These are phyloP conservation scores for Watsonalla cultraria DNA, from an alignment of 2,888 invertebrate species.

Conservation along the genomic window DNA sequence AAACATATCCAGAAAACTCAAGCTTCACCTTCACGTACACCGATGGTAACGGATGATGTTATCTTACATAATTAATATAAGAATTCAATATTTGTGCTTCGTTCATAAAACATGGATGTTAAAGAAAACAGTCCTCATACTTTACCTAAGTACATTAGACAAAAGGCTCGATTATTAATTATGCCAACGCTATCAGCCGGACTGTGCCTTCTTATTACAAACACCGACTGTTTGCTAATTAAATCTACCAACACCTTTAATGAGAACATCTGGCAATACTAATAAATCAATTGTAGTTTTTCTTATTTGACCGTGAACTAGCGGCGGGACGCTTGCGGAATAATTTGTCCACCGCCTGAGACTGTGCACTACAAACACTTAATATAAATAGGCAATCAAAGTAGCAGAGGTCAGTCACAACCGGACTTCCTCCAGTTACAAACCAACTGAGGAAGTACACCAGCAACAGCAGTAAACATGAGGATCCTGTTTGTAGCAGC, in stretches of 20 bases:
- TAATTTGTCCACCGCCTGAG: constrained; percentile 58
- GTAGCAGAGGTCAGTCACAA: constrained; percentile 59
- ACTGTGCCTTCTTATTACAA: neutral
- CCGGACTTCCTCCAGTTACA: constrained; percentile 57
- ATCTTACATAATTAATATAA: too few relatives aligned
- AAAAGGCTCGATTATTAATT: too few relatives aligned
- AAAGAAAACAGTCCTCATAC: too few relatives aligned
- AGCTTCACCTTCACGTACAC: too few relatives aligned
- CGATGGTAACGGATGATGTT: too few relatives aligned
- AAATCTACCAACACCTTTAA: neutral
- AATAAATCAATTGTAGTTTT: constrained; percentile 21
- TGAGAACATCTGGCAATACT: constrained; percentile 5
- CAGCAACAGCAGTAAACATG: constrained; percentile 34
- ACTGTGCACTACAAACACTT: constrained; percentile 42
- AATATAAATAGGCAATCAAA: constrained; percentile 67
- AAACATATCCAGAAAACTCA: too few relatives aligned
- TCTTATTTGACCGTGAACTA: constrained; percentile 64
- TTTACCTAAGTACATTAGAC: too few relatives aligned
- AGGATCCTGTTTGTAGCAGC: constrained; percentile 56
- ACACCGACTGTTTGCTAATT: neutral
- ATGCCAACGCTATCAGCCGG: neutral
- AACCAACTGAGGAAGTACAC: constrained; percentile 26
- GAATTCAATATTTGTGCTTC: too few relatives aligned
- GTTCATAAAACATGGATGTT: too few relatives aligned
- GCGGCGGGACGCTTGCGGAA: constrained; percentile 64